Conservation (phyloP, 2,113 vertebrate genomes). For the Prunella fulvescens region DNA sequence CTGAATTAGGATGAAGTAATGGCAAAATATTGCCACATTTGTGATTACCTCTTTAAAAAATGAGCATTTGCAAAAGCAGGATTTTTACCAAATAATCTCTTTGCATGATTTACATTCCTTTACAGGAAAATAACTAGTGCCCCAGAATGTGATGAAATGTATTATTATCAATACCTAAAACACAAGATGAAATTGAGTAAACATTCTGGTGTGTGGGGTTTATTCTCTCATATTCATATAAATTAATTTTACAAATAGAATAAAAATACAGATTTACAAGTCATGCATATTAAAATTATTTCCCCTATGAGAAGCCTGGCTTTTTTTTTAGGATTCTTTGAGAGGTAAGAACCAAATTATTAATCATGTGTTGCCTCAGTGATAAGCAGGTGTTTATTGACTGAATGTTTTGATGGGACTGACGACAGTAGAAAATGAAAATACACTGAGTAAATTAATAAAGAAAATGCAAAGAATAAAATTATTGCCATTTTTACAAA, state of each 20-base stretch:
- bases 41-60: constrained; percentile 11
- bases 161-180: not conserved
- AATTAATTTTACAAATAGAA: not conserved
- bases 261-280: not conserved
- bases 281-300: not conserved
- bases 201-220: not conserved
- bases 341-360: not conserved
- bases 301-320: not conserved
- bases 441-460: not conserved
- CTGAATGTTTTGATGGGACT: not conserved
- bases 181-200: not conserved
- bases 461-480: not conserved
- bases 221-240: not conserved
- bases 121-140: not conserved
- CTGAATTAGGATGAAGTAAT: not conserved
- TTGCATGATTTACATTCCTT: not conserved
- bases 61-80: not conserved
- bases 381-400: not conserved
- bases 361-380: not conserved
- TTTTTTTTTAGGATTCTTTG: not conserved
- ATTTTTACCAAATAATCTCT: not conserved
- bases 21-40: not conserved
- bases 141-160: not conserved
- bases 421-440: not conserved
- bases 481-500: not conserved